phyloP scores from a whole-genome alignment of 2,113 vertebrate genomes.

The Lophura nycthemera region DNA sequence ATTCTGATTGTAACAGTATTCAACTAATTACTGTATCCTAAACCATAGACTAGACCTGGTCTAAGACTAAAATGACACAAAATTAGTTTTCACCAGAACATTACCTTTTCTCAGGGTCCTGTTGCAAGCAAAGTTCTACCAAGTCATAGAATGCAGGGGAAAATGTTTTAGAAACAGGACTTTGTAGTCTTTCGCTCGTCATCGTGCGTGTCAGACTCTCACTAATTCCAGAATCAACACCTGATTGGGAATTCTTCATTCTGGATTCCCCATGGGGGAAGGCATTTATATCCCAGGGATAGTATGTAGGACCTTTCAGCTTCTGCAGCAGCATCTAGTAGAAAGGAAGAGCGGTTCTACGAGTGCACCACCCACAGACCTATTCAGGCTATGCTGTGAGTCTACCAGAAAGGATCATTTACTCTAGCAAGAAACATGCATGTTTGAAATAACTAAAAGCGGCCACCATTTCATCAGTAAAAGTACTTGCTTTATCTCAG shows the following conservation, averaged over 20 bases:
- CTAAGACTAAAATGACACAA: not conserved
- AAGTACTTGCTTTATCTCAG: not conserved
- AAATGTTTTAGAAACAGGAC: conserved; percentile 89
- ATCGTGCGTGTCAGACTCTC: conserved; percentile 89
- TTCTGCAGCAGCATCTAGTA: conserved; percentile 95
- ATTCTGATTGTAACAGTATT: not conserved
- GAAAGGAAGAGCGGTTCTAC: not conserved
- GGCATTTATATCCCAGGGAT: conserved; percentile 83
- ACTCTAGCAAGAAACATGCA: not conserved
- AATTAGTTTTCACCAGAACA: not conserved
- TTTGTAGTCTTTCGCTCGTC: conserved; percentile 86
- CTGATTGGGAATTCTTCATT: conserved; percentile 91
- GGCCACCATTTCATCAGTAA: not conserved
- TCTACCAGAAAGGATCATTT: not conserved
- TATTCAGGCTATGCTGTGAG: not conserved
- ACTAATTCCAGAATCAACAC: conserved; percentile 94
- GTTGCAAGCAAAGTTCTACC: conserved; percentile 94
- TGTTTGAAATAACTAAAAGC: not conserved
- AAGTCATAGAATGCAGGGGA: conserved; percentile 92
- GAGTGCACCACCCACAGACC: not conserved
- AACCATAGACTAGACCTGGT: not conserved
- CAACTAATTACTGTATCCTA: not conserved
- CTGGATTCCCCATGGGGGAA: conserved; percentile 87
- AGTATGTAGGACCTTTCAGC: conserved; percentile 89
- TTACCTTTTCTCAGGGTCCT: conserved; percentile 91